Percentiles rank a stretch among this genome's conserved stretches.
phyloP scores from a whole-genome alignment of 2,888 invertebrate species.

The Chironomus tentans region DNA sequence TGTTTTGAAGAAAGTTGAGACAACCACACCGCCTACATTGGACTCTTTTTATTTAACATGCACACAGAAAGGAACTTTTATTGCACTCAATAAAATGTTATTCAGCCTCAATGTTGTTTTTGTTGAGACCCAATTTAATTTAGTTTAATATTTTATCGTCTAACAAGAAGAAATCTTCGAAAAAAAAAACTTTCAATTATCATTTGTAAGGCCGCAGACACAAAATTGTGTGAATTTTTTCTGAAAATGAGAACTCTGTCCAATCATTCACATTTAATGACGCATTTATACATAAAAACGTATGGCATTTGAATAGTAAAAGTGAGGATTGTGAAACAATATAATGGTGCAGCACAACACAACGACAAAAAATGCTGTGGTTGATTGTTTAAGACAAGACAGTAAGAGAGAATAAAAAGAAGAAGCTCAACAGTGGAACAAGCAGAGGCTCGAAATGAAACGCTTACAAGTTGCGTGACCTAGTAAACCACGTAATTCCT shows the following conservation, averaged over 20 bases:
- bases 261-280: conserved; percentile 8
- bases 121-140: not conserved
- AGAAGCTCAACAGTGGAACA: conserved; percentile 3
- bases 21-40: no score
- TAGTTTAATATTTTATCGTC: not conserved
- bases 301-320: conserved; percentile 21
- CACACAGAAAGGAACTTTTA: not conserved
- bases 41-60: no score
- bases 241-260: conserved; percentile 1
- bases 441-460: conserved; percentile 14
- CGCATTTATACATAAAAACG: not conserved
- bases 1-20: no score
- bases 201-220: not conserved
- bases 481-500: conserved; percentile 23
- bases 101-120: not conserved
- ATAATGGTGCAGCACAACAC: not conserved
- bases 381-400: conserved; percentile 2
- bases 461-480: conserved; percentile 18
- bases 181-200: not conserved
- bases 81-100: not conserved
- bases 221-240: not conserved
- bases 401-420: not conserved
- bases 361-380: not conserved
- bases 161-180: not conserved
- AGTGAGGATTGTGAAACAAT: conserved; percentile 8